Base-by-base conservation (phyloP, 1,140 invertebrate genomes). In the Antheraea pernyi region DNA sequence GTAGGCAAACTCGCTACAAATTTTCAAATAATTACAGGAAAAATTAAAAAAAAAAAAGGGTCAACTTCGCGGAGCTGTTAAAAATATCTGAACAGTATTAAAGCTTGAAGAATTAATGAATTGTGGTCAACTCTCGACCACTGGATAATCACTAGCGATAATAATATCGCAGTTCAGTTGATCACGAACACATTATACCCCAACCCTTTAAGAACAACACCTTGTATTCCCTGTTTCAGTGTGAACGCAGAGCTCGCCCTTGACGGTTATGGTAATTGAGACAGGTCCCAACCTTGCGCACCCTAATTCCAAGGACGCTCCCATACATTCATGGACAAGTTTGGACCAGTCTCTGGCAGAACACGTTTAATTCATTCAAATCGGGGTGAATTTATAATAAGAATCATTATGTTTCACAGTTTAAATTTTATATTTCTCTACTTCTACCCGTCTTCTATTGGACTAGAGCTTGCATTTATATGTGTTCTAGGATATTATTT, bases 391-490 rank as follows among this genome's bases (percentile, higher is more conserved):
- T 63, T 37, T 63, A 63, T 63, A 63, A 63, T 63, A 3, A 3
- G 61, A 37, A 16, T 16, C 6, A 53, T 53, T 53, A 53, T 53
- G 11, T 22, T 37, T 30, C 18, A 37, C 22, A 16, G 9, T 63
- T 22, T 13, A 13, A 61, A 61, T 19, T 61, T 30, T 61, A 22
- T 22, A 61, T 22, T 1, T 0, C 58, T 30, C 22, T 30, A 30
- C 4, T 30, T 30, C 22, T 42, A 19, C 22, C n/a, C 6, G 16
- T 36, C 13, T 10, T 30, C 30, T 63, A 63, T 63, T 63, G 61
- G 61, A 30, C 61, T 63, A 63, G 19, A 30, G 13, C 13, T 59
- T 59, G 19, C n/a, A 63, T 69, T 69, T 69, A 65, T 65, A 69
- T 69, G 46, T 69, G 11, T 42, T 46, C 42, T 62, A 53, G 63